Evolutionary conservation across 2,888 invertebrate genomes (phyloP).

Genomic region (Agrotis exclamationis): DNA sequence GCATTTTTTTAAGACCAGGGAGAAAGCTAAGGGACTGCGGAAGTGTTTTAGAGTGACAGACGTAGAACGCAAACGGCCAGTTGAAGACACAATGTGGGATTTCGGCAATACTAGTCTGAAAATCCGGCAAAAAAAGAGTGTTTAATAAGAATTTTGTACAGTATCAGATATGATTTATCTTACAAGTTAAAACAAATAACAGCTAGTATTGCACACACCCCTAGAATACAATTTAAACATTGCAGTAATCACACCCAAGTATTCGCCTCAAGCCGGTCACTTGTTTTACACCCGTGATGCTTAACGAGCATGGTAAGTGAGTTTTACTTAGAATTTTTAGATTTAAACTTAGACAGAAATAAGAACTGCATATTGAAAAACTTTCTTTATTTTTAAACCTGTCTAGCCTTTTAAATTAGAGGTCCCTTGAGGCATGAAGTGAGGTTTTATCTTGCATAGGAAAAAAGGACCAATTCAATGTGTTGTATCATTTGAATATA

Average conservation of each 20-base stretch:
- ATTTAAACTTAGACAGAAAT: conserved; percentile 21
- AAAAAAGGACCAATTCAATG: too few species aligned
- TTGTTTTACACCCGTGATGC: conserved; percentile 69
- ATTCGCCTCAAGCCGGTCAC: conserved; percentile 76
- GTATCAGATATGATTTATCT: too few species aligned
- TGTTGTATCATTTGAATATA: too few species aligned
- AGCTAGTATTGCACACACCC: conserved; percentile 61
- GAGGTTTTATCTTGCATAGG: not conserved
- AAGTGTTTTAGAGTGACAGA: too few species aligned
- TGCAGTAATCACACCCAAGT: conserved; percentile 71
- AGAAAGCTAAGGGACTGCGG: too few species aligned
- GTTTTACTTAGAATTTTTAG: conserved; percentile 57
- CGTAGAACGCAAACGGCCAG: too few species aligned
- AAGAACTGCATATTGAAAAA: conserved; percentile 39
- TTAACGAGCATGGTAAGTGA: conserved; percentile 56
- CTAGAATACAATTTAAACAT: conserved; percentile 69
- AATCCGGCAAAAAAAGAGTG: too few species aligned
- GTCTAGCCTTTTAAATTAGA: not conserved
- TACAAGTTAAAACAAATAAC: conserved; percentile 1
- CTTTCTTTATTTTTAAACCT: conserved; percentile 23
- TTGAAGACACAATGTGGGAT: too few species aligned
- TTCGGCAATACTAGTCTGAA: too few species aligned
- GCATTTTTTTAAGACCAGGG: too few species aligned
- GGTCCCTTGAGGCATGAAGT: not conserved
- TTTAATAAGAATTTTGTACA: too few species aligned